Base-by-base conservation (phyloP, 2,113 vertebrate genomes). In the Tachuris rubrigastra region DNA sequence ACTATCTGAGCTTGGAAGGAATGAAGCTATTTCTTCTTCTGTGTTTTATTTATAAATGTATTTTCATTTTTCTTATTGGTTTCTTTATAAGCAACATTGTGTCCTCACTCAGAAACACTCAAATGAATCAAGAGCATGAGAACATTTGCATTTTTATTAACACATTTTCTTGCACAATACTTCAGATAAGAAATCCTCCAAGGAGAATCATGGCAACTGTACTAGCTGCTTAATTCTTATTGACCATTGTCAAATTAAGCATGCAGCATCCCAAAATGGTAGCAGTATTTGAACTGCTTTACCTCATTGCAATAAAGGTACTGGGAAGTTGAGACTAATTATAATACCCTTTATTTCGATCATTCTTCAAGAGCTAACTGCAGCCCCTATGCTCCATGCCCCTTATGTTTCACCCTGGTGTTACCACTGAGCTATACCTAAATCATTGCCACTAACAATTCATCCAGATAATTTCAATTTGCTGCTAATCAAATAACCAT, bases 401-500 rank as follows among this genome's bases (percentile, higher is more conserved):
- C 53, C 39, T 86, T 53, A 15, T 25, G 23, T 92, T 85, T 81
- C 84, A 68, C 46, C n/a, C 73, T 79, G 33, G 27, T 81, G 35
- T 72, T 96, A 87, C 85, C n/a, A 50, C 10, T 60, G 67, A 86
- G 35, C 39, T 87, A 41, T 41, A 73, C 58, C 28, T 95, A 89
- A 94, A 63, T 88, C 63, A 53, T 42, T 90, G 67, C 27, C 37
- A 50, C 55, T 74, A 59, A 67, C 74, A 92, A 76, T 87, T 95
- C 78, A 91, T 59, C 72, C 59, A 87, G 46, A 83, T 95, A 93
- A 95, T 95, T 95, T 94, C 89, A 92, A 59, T 92, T 90, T 96
- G 49, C 73, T 92, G n/a, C 50, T 95, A 95, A 96, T 88, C 88
- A 93, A 94, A 95, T 81, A 89, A 68, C 50, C 55, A 75, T 92